These are phyloP conservation scores for Tychaedon coryphoeus DNA, from an alignment of 2,113 vertebrate genomes.

Conservation along the genomic window DNA sequence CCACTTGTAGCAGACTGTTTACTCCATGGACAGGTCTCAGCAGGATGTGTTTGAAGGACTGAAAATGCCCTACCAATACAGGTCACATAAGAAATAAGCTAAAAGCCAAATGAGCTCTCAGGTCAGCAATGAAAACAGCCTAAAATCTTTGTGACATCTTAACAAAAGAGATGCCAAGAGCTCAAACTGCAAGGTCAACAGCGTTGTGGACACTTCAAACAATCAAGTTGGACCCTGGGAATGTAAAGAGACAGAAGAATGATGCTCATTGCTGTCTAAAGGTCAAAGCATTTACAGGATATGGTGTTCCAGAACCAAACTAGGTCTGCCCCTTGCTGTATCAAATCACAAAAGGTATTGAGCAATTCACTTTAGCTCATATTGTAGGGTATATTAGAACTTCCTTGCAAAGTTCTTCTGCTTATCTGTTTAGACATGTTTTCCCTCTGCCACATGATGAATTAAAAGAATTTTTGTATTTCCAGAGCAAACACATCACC, in stretches of 20 bases:
- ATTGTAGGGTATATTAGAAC: neutral
- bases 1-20: neutral
- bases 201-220: slow-evolving; percentile 67
- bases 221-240: slow-evolving; percentile 47
- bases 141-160: slow-evolving; percentile 74
- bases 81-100: slow-evolving; percentile 45
- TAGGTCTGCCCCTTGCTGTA: neutral
- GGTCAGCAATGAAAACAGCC: slow-evolving; percentile 70
- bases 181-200: slow-evolving; percentile 69
- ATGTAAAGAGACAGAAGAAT: slow-evolving; percentile 48
- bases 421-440: neutral
- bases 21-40: neutral
- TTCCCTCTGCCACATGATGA: neutral
- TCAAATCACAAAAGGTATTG: neutral
- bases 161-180: slow-evolving; percentile 68
- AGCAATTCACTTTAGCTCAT: neutral
- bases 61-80: neutral
- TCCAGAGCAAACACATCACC: neutral
- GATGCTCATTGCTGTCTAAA: neutral
- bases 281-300: slow-evolving; percentile 10
- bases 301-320: neutral
- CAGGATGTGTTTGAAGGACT: neutral
- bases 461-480: neutral
- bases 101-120: slow-evolving; percentile 66
- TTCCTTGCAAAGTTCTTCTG: neutral